Evolutionary conservation across 2,113 vertebrate genomes (phyloP), one percentile per base, ranked within the genome.

Genomic region (Paramormyrops kingsleyae): DNA sequence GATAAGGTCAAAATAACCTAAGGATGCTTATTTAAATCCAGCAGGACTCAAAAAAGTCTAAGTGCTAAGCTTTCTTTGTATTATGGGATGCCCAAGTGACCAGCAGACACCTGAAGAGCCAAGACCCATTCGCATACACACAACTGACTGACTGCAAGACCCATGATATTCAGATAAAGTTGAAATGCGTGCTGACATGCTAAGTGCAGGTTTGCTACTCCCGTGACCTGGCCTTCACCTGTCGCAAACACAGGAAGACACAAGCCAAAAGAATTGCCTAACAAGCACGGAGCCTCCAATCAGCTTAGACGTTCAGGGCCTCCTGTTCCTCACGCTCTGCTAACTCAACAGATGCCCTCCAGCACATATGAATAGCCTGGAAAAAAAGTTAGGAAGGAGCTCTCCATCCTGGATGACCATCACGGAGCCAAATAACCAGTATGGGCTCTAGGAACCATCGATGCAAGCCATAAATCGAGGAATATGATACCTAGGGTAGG

Each of bases 301-400:
- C 94, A 94, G 93, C 92, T 94, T 91, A 83, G 94, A 95, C 95
- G 94, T 93, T 94, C 92, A 92, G 94, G 94, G 93, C 95, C 94
- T 92, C 92, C 93, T 96, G 94, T 93, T 94, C 94, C 95, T 94
- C 90, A 88, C 88, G 21, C 53, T 93, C 93, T 93, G 93, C 92
- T 94, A 92, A 92, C 91, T 93, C 91, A 93, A 92, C 95, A 95
- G 94, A 92, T 91, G 94, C 89, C 91, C 91, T 84, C 90, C 91
- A 74, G 91, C 89, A 92, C 92, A 94, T 96, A 94, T 93, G 94
- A 93, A 95, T 94, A 96, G 95, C 93, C 92, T 93, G 80, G 89
- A 92, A 91, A 90, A 90, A 89, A 80, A 93, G 94, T 10, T 89
- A 91, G 91, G 93, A 93, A 94, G 91, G 88, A 92, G 90, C 92